A percentile compares a stretch with the other conserved stretches of the same genome.
Evolutionary conservation across 2,888 invertebrate genomes (phyloP).

Genomic region (Oscheius onirici): DNA sequence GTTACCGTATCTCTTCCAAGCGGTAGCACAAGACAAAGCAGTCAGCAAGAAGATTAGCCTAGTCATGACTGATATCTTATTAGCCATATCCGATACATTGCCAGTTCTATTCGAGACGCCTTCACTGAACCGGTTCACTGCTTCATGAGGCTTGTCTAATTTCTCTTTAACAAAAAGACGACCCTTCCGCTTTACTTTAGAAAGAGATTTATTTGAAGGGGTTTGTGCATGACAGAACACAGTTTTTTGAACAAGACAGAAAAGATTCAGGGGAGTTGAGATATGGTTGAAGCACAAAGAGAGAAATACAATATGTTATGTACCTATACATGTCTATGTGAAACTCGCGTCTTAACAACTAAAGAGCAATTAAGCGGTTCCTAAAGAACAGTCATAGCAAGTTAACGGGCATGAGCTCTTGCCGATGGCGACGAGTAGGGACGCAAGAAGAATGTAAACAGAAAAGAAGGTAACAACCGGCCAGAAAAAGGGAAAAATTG

Average conservation of each 20-base stretch:
- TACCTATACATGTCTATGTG: constrained; percentile 1
- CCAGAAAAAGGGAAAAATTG: not conserved
- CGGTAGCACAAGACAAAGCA: not conserved
- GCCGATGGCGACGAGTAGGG: not conserved
- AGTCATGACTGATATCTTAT: constrained; percentile 3
- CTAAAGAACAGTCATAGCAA: not conserved
- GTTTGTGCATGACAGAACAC: not conserved
- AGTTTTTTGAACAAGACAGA: not conserved
- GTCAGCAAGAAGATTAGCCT: not conserved
- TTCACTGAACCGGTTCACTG: constrained; percentile 10
- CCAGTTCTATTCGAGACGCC: not conserved
- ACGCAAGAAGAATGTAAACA: not conserved
- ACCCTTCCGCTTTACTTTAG: not conserved
- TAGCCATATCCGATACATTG: not conserved
- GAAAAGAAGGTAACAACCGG: not conserved
- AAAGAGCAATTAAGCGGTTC: not conserved
- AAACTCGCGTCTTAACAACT: not conserved
- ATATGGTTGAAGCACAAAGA: constrained; percentile 14
- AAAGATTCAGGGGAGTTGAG: not conserved
- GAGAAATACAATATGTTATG: constrained; percentile 10
- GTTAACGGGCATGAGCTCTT: not conserved
- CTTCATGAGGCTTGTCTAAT: constrained; percentile 19
- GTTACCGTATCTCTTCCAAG: constrained; percentile 19
- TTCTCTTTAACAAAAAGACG: not conserved
- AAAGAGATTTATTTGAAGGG: constrained; percentile 1